Evolutionary conservation across 2,797 vertebrate species (phyloP).

Genomic region (Staurois parvus): DNA sequence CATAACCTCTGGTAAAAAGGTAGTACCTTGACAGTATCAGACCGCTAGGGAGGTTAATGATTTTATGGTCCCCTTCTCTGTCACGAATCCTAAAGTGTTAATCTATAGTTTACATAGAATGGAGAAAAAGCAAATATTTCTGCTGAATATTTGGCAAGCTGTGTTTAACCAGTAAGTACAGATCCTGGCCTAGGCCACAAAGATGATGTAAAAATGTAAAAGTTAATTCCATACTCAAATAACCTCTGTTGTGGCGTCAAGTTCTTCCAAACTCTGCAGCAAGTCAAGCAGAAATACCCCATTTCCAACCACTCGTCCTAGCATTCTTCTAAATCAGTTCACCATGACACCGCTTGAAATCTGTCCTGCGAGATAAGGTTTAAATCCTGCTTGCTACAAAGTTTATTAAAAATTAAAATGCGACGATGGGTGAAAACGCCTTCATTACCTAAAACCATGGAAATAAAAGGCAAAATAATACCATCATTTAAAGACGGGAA

Average conservation of each 20-base stretch:
- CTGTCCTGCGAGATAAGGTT: constrained; percentile 75
- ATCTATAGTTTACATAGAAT: background rate
- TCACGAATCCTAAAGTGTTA: background rate
- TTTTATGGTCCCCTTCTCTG: background rate
- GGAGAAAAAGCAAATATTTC: background rate
- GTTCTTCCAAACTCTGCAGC: constrained; percentile 67
- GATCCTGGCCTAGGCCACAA: constrained; percentile 35
- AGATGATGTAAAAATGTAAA: constrained; percentile 62
- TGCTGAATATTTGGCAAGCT: background rate
- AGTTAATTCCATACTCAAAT: constrained; percentile 65
- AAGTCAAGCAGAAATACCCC: constrained; percentile 72
- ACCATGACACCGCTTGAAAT: constrained; percentile 71
- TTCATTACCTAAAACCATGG: constrained; percentile 66
- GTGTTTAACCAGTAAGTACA: background rate
- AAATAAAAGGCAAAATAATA: constrained; percentile 18
- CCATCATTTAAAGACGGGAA: background rate
- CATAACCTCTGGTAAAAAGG: no score
- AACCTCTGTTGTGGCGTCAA: constrained; percentile 59
- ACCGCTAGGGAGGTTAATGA: no score
- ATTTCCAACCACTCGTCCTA: constrained; percentile 69
- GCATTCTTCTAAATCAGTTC: constrained; percentile 69
- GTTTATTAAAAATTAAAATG: constrained; percentile 76
- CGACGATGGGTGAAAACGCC: constrained; percentile 63
- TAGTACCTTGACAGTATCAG: no score
- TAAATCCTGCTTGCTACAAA: constrained; percentile 72